A percentile compares a stretch with the other conserved stretches of the same genome.
These are phyloP conservation scores for Pachypsylla venusta DNA, from an alignment of 1,140 invertebrate species.

Conservation along the genomic window DNA sequence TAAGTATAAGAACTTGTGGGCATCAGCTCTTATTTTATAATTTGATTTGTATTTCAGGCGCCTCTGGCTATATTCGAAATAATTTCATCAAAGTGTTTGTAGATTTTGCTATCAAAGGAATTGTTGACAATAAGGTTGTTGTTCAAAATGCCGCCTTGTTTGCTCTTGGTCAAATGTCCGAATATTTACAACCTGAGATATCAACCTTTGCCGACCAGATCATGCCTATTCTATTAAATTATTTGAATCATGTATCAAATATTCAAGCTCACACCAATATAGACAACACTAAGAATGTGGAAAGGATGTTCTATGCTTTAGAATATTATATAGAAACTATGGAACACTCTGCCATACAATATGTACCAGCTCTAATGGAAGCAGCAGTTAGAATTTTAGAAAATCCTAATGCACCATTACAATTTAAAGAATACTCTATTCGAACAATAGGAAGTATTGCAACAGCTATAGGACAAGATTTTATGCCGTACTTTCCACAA, in stretches of 20 bases:
- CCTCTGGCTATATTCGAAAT: constrained; percentile 45
- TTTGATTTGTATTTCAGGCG: not conserved
- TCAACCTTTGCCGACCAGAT: constrained; percentile 51
- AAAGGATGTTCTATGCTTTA: constrained; percentile 64
- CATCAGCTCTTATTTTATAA: no score
- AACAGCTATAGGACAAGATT: not conserved
- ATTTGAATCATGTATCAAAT: constrained; percentile 32
- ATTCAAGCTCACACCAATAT: not conserved
- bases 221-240: constrained; percentile 59
- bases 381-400: constrained; percentile 43
- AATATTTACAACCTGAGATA: constrained; percentile 53
- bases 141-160: constrained; percentile 63
- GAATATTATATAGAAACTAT: constrained; percentile 69
- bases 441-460: constrained; percentile 36
- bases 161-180: constrained; percentile 66
- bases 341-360: constrained; percentile 44
- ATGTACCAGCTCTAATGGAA: constrained; percentile 55
- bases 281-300: constrained; percentile 27
- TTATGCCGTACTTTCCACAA: constrained; percentile 43
- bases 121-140: constrained; percentile 40
- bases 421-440: constrained; percentile 48
- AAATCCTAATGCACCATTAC: constrained; percentile 35
- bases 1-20: no score
- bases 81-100: constrained; percentile 56
- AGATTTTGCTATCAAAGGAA: constrained; percentile 50